Base-by-base conservation (phyloP, 1,140 invertebrate genomes). In the Drosophila takahashii region DNA sequence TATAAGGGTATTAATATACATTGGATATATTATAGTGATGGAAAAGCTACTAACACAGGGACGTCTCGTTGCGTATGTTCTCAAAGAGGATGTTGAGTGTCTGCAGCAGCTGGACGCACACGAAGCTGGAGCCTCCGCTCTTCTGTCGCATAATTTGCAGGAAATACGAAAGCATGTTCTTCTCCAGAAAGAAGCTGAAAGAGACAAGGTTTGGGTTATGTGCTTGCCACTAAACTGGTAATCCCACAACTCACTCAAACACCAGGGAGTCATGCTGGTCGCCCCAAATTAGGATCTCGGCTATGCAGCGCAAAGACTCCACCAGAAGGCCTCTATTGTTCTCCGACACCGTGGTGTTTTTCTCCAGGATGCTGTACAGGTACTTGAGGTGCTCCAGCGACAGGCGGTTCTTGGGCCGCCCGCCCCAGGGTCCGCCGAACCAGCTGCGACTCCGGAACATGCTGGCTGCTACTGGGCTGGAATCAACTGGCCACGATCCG, bases 241-340 rank as follows among this genome's bases (percentile, higher is more conserved):
- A 73, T 95, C 9, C 4, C 2, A n/a, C 0, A 7, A 80, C 96
- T 96, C 95, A 99, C 98, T 99, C 99, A 94, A 99, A 99, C 32
- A 99, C 98, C 69, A 98, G 97, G 71, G 98, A 98, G 92, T 99
- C 99, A 95, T 99, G 99, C 93, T 99, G 99, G 93, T 99, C 99
- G 27, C 99, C 99, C 99, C 99, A 99, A 92, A 99, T 99, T 9
- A 99, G 93, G 91, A 99, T 99, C 94, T 99, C 99, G 18, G 99
- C 98, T 86, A 99, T 99, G 39, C 97, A 98, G 76, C 98, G 94
- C 51, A 99, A 93, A 0, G 98, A 99, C 93, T 99, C 99, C 11
- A 99, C 98, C n/a, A 99, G 93, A 13, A 99, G 94, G 27, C 97
- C 96, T 79, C 97, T 95, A 92, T 99, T 99, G 78, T 96, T 96